These are phyloP conservation scores for Drosophila trapezifrons DNA, from an alignment of 1,140 invertebrate species.

Conservation along the genomic window DNA sequence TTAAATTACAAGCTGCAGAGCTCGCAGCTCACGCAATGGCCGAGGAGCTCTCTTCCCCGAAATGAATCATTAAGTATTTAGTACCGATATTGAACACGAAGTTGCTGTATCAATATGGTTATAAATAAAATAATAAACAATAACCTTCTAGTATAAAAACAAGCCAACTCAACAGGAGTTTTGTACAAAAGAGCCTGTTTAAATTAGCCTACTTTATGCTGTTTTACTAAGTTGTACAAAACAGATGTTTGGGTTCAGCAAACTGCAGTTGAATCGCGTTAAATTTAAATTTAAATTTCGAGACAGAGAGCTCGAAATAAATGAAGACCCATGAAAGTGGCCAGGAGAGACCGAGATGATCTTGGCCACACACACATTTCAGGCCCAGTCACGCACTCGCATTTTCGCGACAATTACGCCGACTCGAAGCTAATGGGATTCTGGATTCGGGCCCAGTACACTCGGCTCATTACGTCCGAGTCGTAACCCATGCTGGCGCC, in stretches of 20 bases:
- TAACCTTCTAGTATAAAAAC: background rate
- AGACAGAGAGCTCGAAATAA: background rate
- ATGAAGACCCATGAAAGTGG: background rate
- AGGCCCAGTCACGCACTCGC: conserved; percentile 41
- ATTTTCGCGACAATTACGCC: conserved; percentile 55
- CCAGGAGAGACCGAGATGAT: background rate
- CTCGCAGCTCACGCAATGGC: conserved; percentile 12
- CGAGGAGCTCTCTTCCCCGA: background rate
- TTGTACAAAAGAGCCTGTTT: too few species aligned
- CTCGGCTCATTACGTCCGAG: background rate
- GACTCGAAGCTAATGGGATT: conserved; percentile 40
- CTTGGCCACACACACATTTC: conserved; percentile 16
- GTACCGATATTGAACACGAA: conserved; percentile 5
- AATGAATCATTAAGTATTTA: conserved; percentile 1
- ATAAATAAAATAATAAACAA: background rate
- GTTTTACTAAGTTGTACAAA: too few species aligned
- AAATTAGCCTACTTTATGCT: too few species aligned
- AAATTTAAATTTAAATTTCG: background rate
- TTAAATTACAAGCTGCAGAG: conserved; percentile 27
- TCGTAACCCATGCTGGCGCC: conserved; percentile 45
- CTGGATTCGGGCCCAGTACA: conserved; percentile 1
- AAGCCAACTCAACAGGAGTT: too few species aligned
- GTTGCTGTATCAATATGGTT: background rate
- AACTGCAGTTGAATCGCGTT: background rate
- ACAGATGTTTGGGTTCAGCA: background rate